Percentiles rank a stretch among this genome's conserved stretches.
Evolutionary conservation across 2,113 vertebrate genomes (phyloP).

Genomic region (Girardinichthys multiradiatus): DNA sequence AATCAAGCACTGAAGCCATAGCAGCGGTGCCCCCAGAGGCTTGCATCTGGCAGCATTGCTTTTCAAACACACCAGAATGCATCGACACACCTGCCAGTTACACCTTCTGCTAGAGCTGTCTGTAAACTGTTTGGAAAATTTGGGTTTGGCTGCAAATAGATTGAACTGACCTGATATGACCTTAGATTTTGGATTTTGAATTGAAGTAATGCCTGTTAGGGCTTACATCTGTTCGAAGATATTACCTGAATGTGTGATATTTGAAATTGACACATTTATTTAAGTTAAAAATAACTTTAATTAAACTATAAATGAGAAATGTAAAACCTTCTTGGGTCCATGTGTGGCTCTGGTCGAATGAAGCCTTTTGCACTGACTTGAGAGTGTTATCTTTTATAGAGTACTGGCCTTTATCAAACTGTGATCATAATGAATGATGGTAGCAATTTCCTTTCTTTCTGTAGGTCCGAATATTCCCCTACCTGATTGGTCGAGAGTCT

Average conservation of each 20-base stretch:
- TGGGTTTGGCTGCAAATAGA: conserved; percentile 46
- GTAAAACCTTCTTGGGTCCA: conserved; percentile 43
- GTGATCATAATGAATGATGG: conserved; percentile 75
- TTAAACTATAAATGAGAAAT: conserved; percentile 16
- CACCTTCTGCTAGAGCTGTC: conserved; percentile 79
- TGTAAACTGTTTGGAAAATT: conserved; percentile 32
- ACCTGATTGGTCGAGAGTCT: conserved; percentile 91
- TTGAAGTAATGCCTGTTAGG: not conserved
- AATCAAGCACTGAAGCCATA: conserved; percentile 71
- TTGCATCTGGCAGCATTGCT: conserved; percentile 86
- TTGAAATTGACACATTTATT: not conserved
- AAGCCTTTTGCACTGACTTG: conserved; percentile 15
- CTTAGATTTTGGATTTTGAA: conserved; percentile 15
- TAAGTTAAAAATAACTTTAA: not conserved
- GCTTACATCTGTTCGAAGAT: not conserved
- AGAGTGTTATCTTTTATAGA: conserved; percentile 56
- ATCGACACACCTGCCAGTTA: conserved; percentile 55
- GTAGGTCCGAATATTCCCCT: conserved; percentile 83
- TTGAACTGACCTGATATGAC: conserved; percentile 10
- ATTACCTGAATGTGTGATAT: conserved; percentile 5
- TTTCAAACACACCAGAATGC: conserved; percentile 33
- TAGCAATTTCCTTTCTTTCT: conserved; percentile 57
- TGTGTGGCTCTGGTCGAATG: conserved; percentile 35
- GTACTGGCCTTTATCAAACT: conserved; percentile 46
- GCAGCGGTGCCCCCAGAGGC: conserved; percentile 88